phyloP scores from a whole-genome alignment of 2,888 invertebrate genomes.

The Tetranychus truncatus region DNA sequence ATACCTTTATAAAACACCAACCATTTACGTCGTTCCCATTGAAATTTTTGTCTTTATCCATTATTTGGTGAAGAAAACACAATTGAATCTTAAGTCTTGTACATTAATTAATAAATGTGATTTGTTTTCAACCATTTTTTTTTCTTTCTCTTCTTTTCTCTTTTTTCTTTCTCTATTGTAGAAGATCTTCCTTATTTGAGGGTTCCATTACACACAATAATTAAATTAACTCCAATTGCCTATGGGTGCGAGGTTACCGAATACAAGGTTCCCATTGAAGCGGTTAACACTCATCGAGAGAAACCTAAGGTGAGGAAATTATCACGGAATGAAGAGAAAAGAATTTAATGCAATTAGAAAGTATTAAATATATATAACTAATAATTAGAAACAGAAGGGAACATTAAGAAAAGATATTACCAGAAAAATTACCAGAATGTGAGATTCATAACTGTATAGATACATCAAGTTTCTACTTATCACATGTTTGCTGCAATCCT shows the following conservation, averaged over 20 bases:
- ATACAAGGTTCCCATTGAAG: conserved; percentile 63
- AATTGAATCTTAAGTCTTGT: neutral
- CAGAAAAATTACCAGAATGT: too few species aligned
- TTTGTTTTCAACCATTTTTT: neutral
- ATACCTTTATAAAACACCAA: too few species aligned
- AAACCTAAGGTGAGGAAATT: conserved; percentile 46
- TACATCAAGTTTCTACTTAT: too few species aligned
- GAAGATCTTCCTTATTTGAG: conserved; percentile 68
- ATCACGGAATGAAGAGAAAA: neutral
- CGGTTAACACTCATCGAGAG: conserved; percentile 71
- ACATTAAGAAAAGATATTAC: too few species aligned
- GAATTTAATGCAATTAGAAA: too few species aligned
- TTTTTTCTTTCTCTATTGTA: conserved; percentile 33
- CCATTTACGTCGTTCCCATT: too few species aligned
- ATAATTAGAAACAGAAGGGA: too few species aligned
- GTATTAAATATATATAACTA: too few species aligned
- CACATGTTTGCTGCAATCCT: too few species aligned
- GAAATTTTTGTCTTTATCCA: too few species aligned
- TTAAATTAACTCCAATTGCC: conserved; percentile 56
- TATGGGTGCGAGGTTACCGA: conserved; percentile 75
- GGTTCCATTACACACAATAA: conserved; percentile 68
- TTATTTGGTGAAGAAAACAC: too few species aligned
- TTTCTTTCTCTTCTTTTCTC: neutral
- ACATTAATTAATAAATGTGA: neutral
- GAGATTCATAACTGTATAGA: too few species aligned